A percentile compares a stretch with the other conserved stretches of the same genome.
Evolutionary conservation across 2,113 vertebrate genomes (phyloP).

Genomic region (Dicerorhinus sumatrensis): DNA sequence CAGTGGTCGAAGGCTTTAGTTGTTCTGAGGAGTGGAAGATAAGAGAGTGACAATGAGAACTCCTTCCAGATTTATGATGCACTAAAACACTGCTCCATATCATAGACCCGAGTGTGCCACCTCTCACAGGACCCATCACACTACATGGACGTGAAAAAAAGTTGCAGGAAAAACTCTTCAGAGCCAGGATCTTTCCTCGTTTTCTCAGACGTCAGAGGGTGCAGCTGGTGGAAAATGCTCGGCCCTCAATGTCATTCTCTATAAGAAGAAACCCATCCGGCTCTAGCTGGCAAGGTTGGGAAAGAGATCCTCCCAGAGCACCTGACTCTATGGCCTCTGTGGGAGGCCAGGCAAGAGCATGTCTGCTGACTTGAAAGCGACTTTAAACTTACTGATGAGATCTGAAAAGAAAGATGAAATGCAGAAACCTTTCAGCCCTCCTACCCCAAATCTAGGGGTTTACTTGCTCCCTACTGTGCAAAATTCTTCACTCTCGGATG

Average conservation of each 20-base stretch:
- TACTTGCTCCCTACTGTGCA: neutral
- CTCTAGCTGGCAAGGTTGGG: rapidly evolving
- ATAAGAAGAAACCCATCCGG: neutral
- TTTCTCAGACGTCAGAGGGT: neutral
- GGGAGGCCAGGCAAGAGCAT: neutral
- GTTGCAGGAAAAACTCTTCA: too few relatives aligned
- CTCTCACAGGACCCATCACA: neutral
- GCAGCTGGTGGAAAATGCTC: neutral
- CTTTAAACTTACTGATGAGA: neutral
- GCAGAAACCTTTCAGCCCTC: neutral
- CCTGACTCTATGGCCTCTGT: neutral
- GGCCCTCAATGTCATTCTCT: neutral
- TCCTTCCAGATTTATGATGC: neutral
- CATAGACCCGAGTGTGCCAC: neutral
- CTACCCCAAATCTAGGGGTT: neutral
- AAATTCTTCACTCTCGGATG: neutral
- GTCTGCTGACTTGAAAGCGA: neutral
- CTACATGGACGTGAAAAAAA: neutral
- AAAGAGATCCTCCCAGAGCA: neutral
- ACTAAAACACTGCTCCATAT: neutral
- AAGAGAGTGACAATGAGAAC: neutral
- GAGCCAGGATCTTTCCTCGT: neutral
- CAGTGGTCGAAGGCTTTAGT: neutral
- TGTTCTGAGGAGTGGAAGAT: neutral
- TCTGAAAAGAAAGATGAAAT: neutral